Evolutionary conservation across 2,113 vertebrate species (phyloP).

Genomic region (Rhea americana): DNA sequence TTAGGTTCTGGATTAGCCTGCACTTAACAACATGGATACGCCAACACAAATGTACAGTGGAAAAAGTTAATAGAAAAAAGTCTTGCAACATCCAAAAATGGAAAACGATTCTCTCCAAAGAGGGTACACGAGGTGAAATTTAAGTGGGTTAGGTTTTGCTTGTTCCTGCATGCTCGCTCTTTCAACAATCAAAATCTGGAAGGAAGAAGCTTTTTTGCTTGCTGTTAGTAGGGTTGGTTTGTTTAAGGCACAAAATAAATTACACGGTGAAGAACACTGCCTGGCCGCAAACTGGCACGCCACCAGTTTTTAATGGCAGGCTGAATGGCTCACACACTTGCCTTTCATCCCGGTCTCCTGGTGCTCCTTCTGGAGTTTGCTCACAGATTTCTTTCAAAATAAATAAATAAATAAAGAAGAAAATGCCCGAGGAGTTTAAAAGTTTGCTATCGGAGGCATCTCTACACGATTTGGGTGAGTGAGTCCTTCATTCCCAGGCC

Average conservation of each 20-base stretch:
- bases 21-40: neutral
- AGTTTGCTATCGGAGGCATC: slow-evolving; percentile 39
- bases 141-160: slow-evolving; percentile 27
- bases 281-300: slow-evolving; percentile 13
- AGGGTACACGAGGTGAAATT: neutral
- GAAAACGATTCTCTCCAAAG: neutral
- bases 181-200: slow-evolving; percentile 36
- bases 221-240: slow-evolving; percentile 26
- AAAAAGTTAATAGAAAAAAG: neutral
- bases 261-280: slow-evolving; percentile 20
- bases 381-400: neutral
- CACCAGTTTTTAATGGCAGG: slow-evolving; percentile 48
- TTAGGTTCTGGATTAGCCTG: neutral
- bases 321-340: slow-evolving; percentile 38
- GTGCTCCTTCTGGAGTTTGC: slow-evolving; percentile 30
- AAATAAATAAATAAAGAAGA: neutral
- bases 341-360: slow-evolving; percentile 23
- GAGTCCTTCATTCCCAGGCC: slow-evolving; percentile 34
- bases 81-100: neutral
- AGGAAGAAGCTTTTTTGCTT: slow-evolving; percentile 23
- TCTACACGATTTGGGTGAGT: neutral
- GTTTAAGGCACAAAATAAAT: slow-evolving; percentile 57
- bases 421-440: neutral
- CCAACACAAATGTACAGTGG: neutral
- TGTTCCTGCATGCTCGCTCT: slow-evolving; percentile 7